Percentiles rank a stretch among this genome's conserved stretches.
Conservation (phyloP, 2,888 invertebrate species). For the Syritta pipiens region DNA sequence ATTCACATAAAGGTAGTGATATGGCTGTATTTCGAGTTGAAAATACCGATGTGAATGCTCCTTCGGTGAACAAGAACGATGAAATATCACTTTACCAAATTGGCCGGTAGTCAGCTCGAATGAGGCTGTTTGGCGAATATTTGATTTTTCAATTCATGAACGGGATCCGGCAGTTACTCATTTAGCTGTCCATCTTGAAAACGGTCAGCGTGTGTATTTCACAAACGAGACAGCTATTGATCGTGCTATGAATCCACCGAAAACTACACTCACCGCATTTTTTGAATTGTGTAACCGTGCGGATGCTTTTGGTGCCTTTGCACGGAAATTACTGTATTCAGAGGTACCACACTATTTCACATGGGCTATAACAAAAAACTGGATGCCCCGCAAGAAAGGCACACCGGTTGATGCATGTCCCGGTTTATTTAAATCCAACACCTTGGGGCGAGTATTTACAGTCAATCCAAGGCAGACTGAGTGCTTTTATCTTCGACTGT, state of each 20-base stretch:
- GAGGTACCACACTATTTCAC: no score
- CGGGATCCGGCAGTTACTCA: constrained; percentile 73
- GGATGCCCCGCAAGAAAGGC: no score
- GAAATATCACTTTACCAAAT: no score
- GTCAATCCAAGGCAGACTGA: constrained; percentile 36
- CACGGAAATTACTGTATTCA: constrained; percentile 74
- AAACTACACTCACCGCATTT: constrained; percentile 43
- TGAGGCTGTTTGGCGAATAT: constrained; percentile 70
- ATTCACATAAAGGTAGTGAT: no score
- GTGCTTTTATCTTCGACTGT: constrained; percentile 55
- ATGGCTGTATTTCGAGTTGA: no score
- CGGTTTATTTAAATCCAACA: no score
- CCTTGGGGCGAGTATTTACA: neutral
- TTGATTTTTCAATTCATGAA: constrained; percentile 72
- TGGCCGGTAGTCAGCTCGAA: no score
- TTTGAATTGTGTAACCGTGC: constrained; percentile 45
- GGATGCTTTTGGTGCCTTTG: constrained; percentile 68
- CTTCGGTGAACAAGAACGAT: no score
- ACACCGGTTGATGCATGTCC: constrained; percentile 14
- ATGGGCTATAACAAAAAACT: no score
- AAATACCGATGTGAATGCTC: no score
- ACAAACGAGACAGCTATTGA: constrained; percentile 61
- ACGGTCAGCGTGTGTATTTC: constrained; percentile 70
- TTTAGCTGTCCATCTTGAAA: constrained; percentile 42
- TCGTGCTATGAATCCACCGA: constrained; percentile 5